Percentiles rank a stretch among this genome's conserved stretches.
These are phyloP conservation scores for Thalpophila matura DNA, from an alignment of 2,888 invertebrate genomes.

Conservation along the genomic window DNA sequence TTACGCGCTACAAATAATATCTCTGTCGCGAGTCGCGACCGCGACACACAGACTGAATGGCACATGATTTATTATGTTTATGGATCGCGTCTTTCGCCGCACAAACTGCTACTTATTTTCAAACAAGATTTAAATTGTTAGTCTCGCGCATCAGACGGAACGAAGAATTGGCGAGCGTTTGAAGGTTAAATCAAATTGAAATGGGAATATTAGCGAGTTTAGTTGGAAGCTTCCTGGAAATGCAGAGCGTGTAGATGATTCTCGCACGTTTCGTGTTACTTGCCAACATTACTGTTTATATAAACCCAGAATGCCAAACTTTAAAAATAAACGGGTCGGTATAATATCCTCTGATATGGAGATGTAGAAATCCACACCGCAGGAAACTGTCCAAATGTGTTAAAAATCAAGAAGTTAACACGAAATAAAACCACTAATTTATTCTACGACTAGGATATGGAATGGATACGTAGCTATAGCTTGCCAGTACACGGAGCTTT, in stretches of 20 bases:
- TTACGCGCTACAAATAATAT: constrained; percentile 75
- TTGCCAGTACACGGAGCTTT: constrained; percentile 53
- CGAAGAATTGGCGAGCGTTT: constrained; percentile 77
- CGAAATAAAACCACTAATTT: not conserved
- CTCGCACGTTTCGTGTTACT: constrained; percentile 72
- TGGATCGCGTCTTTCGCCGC: constrained; percentile 67
- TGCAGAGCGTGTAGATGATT: constrained; percentile 70
- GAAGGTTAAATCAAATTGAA: constrained; percentile 84
- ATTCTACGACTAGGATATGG: not conserved
- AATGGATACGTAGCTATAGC: not conserved
- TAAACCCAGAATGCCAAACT: constrained; percentile 58
- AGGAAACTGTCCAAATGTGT: not conserved
- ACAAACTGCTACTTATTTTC: constrained; percentile 66
- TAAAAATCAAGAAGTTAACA: not conserved
- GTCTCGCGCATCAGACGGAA: constrained; percentile 76
- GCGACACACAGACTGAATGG: constrained; percentile 69
- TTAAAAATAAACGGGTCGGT: constrained; percentile 44
- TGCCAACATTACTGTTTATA: constrained; percentile 78
- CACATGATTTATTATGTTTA: constrained; percentile 82
- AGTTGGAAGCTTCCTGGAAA: constrained; percentile 80
- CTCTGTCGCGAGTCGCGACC: constrained; percentile 62
- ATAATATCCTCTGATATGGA: constrained; percentile 4
- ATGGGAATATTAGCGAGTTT: constrained; percentile 69
- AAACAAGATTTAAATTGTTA: constrained; percentile 77
- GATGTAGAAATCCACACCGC: not conserved